Conservation (phyloP, 2,888 invertebrate genomes). For the Drosophila emarginata region DNA sequence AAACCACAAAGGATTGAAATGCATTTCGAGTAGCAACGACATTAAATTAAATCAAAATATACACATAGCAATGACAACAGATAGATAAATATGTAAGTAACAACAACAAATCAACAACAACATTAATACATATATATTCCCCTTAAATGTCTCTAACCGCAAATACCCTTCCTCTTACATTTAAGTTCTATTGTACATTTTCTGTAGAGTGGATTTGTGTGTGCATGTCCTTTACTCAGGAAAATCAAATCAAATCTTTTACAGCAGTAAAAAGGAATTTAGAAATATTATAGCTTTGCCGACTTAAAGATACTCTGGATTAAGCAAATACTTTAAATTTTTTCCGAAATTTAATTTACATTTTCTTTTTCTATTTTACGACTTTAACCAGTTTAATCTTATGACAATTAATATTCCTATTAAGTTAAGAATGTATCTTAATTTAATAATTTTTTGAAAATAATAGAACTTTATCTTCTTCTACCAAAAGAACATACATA, state of each 20-base stretch:
- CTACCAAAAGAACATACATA: too few relatives aligned
- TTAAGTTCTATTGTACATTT: constrained; percentile 9
- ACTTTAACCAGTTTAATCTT: too few relatives aligned
- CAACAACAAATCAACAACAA: constrained; percentile 20
- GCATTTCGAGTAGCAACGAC: constrained; percentile 44
- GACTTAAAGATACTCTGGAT: neutral
- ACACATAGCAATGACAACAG: constrained; percentile 38
- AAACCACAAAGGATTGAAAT: constrained; percentile 32
- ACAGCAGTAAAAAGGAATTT: constrained; percentile 8
- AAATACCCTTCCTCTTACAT: constrained; percentile 26
- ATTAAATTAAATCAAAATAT: constrained; percentile 62
- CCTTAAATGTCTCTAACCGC: constrained; percentile 21
- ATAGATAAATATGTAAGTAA: constrained; percentile 36
- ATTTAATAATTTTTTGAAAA: too few relatives aligned
- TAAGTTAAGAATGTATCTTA: too few relatives aligned
- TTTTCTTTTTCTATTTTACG: neutral
- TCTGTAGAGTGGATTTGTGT: constrained; percentile 27
- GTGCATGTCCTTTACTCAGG: constrained; percentile 15
- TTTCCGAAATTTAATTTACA: too few relatives aligned
- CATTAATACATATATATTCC: constrained; percentile 17
- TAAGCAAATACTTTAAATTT: too few relatives aligned
- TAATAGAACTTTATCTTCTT: too few relatives aligned
- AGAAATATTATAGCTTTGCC: neutral
- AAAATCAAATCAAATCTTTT: constrained; percentile 44
- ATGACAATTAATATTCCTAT: too few relatives aligned